These are phyloP conservation scores for Hypomecis atomaria DNA, from an alignment of 2,888 invertebrate genomes.

Conservation along the genomic window DNA sequence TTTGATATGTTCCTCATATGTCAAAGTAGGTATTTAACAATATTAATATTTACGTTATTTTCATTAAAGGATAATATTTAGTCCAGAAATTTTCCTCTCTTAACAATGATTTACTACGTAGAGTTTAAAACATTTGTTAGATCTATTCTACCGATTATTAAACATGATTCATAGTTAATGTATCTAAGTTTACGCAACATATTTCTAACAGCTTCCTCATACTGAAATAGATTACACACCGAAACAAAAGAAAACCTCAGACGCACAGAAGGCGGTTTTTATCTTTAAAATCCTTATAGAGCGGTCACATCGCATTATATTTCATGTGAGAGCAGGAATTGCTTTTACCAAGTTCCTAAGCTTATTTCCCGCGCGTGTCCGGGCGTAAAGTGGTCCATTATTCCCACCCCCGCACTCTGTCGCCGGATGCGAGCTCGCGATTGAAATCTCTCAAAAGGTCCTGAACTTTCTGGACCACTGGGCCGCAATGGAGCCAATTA, in stretches of 20 bases:
- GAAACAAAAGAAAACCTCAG: slow-evolving; percentile 1
- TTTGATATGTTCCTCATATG: too few relatives aligned
- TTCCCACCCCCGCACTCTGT: slow-evolving; percentile 43
- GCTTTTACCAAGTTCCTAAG: slow-evolving; percentile 84
- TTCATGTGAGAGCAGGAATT: slow-evolving; percentile 80
- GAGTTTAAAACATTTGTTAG: neutral
- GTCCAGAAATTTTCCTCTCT: neutral
- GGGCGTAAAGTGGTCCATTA: slow-evolving; percentile 83
- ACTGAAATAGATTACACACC: neutral
- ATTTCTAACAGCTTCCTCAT: slow-evolving; percentile 5
- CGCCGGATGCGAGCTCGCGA: slow-evolving; percentile 61
- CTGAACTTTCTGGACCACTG: slow-evolving; percentile 72
- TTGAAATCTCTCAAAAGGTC: slow-evolving; percentile 73
- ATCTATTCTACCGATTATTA: neutral
- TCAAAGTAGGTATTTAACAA: too few relatives aligned
- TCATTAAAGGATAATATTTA: neutral
- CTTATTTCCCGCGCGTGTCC: slow-evolving; percentile 82
- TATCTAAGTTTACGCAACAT: neutral
- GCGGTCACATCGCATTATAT: slow-evolving; percentile 80
- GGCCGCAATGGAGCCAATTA: slow-evolving; percentile 70
- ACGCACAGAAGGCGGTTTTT: slow-evolving; percentile 54
- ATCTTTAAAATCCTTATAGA: slow-evolving; percentile 79
- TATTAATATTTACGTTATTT: neutral
- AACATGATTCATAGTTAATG: neutral
- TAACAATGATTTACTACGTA: neutral